Evolutionary conservation across 2,797 vertebrate genomes (phyloP), one percentile per base, ranked within the genome.

Genomic region (Anomalospiza imberbis): DNA sequence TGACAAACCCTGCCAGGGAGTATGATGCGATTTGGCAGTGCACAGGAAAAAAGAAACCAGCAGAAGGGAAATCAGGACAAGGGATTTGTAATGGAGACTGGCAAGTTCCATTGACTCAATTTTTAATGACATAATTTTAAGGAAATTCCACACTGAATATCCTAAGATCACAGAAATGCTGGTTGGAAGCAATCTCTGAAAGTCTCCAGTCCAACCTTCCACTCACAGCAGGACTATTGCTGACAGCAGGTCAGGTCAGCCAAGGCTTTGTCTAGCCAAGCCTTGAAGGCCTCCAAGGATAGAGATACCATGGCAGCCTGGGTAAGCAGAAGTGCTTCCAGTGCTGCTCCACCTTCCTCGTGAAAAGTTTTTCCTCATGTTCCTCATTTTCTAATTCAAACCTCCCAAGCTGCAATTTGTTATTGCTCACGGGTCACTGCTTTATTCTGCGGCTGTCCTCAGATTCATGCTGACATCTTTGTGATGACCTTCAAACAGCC

Each of bases 61-160:
- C 38, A 89, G 63, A 88, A 94, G 83, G 63, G 80, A 96, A 94
- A 93, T 87, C 73, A 90, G 94, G 95, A 96, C 91, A 93, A 78
- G 55, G 74, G 67, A 90, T 94, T 92, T 93, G 88, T 85, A 94
- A 86, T 65, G 73, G 82, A 91, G 95, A 86, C 89, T 71, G 80
- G 90, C 67, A 93, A 72, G 77, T 88, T 86, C 77, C 63, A 86
- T 32, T 21, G 73, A 82, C 26, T 95, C 80, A 15, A 72, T 68
- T 88, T 93, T 94, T 94, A 96, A 93, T 75, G 70, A 94, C 63
- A 95, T 82, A 91, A 94, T 91, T 95, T 91, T 85, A 95, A 91
- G 88, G 94, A 96, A 96, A 96, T 96, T 96, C 95, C 94, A 96
- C 75, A 54, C 60, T 91, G 84, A 71, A 76, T 94, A 93, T 93